These are phyloP conservation scores for Acanthurus lineatus DNA, from an alignment of 2,797 vertebrate genomes.

Conservation along the genomic window DNA sequence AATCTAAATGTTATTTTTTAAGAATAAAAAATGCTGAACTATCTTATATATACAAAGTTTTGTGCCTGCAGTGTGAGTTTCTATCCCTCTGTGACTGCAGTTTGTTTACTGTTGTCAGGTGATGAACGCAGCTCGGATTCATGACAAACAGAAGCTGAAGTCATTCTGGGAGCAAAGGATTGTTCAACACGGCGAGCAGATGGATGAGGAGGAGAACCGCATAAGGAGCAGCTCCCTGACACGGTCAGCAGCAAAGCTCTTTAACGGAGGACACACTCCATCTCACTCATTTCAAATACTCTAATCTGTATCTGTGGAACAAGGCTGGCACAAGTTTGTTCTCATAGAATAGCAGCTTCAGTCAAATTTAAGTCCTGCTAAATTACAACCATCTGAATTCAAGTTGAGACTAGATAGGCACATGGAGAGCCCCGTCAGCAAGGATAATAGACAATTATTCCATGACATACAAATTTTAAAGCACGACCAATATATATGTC, in stretches of 20 bases:
- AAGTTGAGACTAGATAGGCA: too few species aligned
- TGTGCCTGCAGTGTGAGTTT: neutral
- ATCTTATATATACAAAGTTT: neutral
- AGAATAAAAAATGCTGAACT: neutral
- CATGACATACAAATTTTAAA: too few species aligned
- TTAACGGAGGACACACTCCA: neutral
- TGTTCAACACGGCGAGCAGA: conserved; percentile 67
- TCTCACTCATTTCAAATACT: neutral
- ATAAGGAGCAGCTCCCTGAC: conserved; percentile 77
- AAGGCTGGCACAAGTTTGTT: neutral
- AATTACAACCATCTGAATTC: too few species aligned
- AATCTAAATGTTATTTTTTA: neutral
- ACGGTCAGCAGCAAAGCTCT: conserved; percentile 62
- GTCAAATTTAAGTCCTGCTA: too few species aligned
- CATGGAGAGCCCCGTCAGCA: too few species aligned
- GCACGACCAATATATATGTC: too few species aligned
- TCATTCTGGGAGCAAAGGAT: conserved; percentile 84
- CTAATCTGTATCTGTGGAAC: neutral
- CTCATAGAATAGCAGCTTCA: too few species aligned
- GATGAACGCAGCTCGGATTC: conserved; percentile 80
- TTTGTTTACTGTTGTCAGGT: conserved; percentile 46
- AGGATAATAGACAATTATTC: too few species aligned
- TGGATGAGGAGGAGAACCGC: conserved; percentile 71
- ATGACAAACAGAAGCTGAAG: conserved; percentile 80
- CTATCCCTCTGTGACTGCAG: neutral